These are phyloP conservation scores for Nemapogon koenigi DNA, from an alignment of 2,888 invertebrate genomes.

Conservation along the genomic window DNA sequence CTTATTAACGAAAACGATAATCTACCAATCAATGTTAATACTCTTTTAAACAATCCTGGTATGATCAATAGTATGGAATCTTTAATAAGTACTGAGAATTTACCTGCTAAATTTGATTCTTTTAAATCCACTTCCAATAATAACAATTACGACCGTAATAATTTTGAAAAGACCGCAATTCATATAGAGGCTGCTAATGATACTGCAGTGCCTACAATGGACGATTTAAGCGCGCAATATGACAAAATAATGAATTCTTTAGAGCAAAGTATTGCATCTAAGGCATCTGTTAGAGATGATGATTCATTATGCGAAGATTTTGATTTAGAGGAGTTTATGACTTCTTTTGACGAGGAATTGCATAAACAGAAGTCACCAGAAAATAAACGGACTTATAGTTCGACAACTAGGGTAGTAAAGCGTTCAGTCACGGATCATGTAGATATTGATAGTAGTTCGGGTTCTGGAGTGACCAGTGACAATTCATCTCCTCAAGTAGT, in stretches of 20 bases:
- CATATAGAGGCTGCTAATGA: conserved; percentile 25
- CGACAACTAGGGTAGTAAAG: conserved; percentile 52
- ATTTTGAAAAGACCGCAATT: conserved; percentile 21
- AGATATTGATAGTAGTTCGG: conserved; percentile 39
- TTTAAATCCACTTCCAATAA: conserved; percentile 37
- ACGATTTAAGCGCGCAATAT: conserved; percentile 53
- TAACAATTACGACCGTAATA: conserved; percentile 31
- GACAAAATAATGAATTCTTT: conserved; percentile 60
- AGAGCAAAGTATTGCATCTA: conserved; percentile 54
- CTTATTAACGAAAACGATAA: conserved; percentile 76
- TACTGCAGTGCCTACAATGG: conserved; percentile 33
- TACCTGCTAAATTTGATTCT: conserved; percentile 54
- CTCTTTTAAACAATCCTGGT: conserved; percentile 55
- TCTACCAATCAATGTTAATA: conserved; percentile 65
- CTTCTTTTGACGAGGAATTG: conserved; percentile 70
- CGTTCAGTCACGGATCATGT: conserved; percentile 31
- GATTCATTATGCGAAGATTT: conserved; percentile 68
- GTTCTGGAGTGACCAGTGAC: conserved; percentile 37
- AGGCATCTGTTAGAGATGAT: conserved; percentile 51
- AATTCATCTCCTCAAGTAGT: conserved; percentile 41
- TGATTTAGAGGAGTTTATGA: conserved; percentile 70
- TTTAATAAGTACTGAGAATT: conserved; percentile 53
- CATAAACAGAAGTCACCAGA: conserved; percentile 40
- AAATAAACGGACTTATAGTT: conserved; percentile 52
- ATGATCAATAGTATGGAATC: conserved; percentile 62